Percentiles rank a stretch among this genome's conserved stretches.
Evolutionary conservation across 2,113 vertebrate genomes (phyloP).

Genomic region (Ranitomeya variabilis): DNA sequence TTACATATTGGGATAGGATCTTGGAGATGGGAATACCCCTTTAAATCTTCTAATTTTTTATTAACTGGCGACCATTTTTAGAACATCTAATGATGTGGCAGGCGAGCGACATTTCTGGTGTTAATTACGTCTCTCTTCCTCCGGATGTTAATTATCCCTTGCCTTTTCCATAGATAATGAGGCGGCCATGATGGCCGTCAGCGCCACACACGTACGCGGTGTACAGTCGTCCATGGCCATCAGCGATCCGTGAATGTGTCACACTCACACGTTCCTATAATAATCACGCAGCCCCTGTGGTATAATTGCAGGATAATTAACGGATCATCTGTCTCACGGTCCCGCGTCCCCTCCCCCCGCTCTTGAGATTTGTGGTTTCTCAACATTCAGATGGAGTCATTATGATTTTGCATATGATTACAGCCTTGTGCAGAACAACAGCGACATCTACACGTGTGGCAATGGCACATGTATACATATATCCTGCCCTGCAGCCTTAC

Average conservation of each 20-base stretch:
- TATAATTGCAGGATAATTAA: conserved; percentile 47
- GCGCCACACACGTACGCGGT: not conserved
- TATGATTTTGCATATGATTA: conserved; percentile 82
- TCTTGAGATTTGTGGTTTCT: conserved; percentile 70
- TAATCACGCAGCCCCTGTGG: not conserved
- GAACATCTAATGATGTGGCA: too few species aligned
- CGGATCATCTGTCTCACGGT: conserved; percentile 38
- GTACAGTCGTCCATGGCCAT: not conserved
- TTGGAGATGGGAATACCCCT: too few species aligned
- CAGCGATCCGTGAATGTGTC: not conserved
- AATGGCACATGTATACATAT: conserved; percentile 59
- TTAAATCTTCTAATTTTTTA: too few species aligned
- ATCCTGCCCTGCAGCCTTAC: conserved; percentile 29
- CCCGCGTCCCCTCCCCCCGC: conserved; percentile 59
- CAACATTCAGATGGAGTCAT: conserved; percentile 74
- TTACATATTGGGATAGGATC: too few species aligned
- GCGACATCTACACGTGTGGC: conserved; percentile 98
- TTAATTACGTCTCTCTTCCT: not conserved
- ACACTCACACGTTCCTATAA: conserved; percentile 14
- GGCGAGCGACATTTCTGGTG: too few species aligned
- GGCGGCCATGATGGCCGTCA: not conserved
- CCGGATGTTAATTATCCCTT: not conserved
- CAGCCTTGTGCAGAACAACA: conserved; percentile 96
- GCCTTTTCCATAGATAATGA: not conserved
- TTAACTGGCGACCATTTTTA: too few species aligned